Percentiles rank a stretch among this genome's conserved stretches.
phyloP scores from a whole-genome alignment of 2,113 vertebrate genomes.

The Galemys pyrenaicus region DNA sequence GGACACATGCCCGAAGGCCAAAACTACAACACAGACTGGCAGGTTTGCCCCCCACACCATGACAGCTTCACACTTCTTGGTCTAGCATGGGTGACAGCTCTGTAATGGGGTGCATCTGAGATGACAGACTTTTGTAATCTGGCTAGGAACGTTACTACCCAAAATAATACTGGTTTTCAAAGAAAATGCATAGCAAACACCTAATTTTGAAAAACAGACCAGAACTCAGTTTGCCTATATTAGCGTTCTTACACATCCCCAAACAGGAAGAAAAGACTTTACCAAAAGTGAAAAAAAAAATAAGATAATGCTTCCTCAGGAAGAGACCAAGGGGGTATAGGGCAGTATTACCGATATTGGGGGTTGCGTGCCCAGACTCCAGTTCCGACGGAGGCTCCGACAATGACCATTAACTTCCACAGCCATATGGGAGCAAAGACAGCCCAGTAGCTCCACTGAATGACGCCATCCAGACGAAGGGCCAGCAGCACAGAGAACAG shows the following conservation, averaged over 20 bases:
- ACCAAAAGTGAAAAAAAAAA: constrained; percentile 8
- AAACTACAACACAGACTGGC: neutral
- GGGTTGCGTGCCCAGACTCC: constrained; percentile 98
- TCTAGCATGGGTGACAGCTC: neutral
- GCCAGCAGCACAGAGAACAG: constrained; percentile 97
- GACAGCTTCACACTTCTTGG: neutral
- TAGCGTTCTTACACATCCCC: constrained; percentile 7
- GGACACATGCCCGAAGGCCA: neutral
- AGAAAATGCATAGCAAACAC: neutral
- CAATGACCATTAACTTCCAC: constrained; percentile 98
- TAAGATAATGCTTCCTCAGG: neutral
- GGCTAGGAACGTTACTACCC: neutral
- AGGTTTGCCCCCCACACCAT: neutral
- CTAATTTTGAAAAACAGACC: constrained; percentile 21
- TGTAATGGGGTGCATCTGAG: neutral
- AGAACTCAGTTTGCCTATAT: constrained; percentile 10
- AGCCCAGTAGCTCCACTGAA: constrained; percentile 99
- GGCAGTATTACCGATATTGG: constrained; percentile 93
- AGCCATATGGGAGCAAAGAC: constrained; percentile 99
- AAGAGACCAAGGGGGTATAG: constrained; percentile 30
- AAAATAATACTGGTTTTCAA: neutral
- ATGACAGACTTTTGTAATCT: neutral
- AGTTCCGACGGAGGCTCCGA: constrained; percentile 95
- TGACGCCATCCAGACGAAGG: constrained; percentile 94
- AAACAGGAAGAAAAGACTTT: neutral